These are phyloP conservation scores for Thymelicus sylvestris DNA, from an alignment of 2,888 invertebrate genomes.

Conservation along the genomic window DNA sequence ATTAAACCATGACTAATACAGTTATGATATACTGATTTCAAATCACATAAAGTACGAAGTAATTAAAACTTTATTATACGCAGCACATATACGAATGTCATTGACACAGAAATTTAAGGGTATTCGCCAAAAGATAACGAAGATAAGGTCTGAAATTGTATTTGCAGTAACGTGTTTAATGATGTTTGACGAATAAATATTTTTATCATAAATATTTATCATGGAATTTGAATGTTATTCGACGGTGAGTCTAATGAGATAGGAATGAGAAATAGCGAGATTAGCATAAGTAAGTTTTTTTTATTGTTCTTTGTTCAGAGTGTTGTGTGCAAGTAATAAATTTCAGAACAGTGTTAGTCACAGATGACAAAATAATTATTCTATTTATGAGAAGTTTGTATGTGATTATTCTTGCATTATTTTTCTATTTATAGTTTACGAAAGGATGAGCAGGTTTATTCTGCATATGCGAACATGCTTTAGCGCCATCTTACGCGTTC, in stretches of 20 bases:
- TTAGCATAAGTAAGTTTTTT: background rate
- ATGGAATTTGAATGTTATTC: conserved; percentile 8
- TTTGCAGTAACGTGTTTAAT: conserved; percentile 7
- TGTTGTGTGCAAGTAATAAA: conserved; percentile 5
- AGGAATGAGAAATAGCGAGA: background rate
- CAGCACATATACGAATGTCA: conserved; percentile 18
- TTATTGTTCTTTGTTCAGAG: background rate
- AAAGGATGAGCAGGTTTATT: too few species aligned
- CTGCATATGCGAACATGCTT: too few species aligned
- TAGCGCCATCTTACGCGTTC: background rate
- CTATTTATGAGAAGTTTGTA: background rate
- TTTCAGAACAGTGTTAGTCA: background rate
- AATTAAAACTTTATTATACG: conserved; percentile 12
- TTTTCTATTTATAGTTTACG: too few species aligned
- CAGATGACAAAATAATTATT: background rate
- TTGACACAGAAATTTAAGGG: conserved; percentile 34
- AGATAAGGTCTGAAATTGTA: conserved; percentile 25
- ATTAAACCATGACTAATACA: conserved; percentile 16
- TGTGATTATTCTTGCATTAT: too few species aligned
- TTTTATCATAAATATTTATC: conserved; percentile 11
- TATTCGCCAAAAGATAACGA: conserved; percentile 33
- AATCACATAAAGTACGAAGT: conserved; percentile 9
- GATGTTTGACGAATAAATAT: conserved; percentile 14
- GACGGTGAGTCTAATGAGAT: background rate
- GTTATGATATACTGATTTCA: conserved; percentile 23